Evolutionary conservation across 2,888 invertebrate species (phyloP).

Genomic region (Hyppa rectilinea): DNA sequence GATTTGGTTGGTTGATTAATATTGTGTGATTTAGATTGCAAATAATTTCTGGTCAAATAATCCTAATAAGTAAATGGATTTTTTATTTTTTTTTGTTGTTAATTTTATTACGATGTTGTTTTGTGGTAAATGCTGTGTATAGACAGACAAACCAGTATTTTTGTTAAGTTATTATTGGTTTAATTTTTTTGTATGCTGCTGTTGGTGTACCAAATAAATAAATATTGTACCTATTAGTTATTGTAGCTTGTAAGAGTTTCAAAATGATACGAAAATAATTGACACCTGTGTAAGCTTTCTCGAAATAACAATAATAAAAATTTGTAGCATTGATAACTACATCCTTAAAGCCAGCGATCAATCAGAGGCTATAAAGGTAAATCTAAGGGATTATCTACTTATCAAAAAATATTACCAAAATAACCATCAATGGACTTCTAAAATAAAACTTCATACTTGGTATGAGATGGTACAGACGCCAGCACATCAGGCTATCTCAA

Average conservation of each 20-base stretch:
- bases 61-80: too few relatives aligned
- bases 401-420: constrained; percentile 22
- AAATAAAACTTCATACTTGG: not conserved
- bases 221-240: too few relatives aligned
- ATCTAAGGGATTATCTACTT: constrained; percentile 21
- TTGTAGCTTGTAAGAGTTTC: too few relatives aligned
- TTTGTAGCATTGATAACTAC: not conserved
- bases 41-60: not conserved
- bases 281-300: constrained; percentile 7
- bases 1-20: constrained; percentile 1
- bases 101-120: too few relatives aligned
- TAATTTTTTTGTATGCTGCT: too few relatives aligned
- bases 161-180: too few relatives aligned
- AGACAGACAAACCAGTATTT: too few relatives aligned
- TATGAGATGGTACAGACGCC: too few relatives aligned
- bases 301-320: constrained; percentile 24
- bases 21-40: not conserved
- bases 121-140: too few relatives aligned
- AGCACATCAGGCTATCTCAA: too few relatives aligned
- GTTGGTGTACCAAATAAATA: too few relatives aligned
- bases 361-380: constrained; percentile 13
- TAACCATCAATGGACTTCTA: not conserved
- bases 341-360: constrained; percentile 4
- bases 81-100: too few relatives aligned
- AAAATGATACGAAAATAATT: not conserved